Percentiles rank a stretch among this genome's conserved stretches.
These are phyloP conservation scores for Trachymyrmex septentrionalis DNA, from an alignment of 1,140 invertebrate species.

Conservation along the genomic window DNA sequence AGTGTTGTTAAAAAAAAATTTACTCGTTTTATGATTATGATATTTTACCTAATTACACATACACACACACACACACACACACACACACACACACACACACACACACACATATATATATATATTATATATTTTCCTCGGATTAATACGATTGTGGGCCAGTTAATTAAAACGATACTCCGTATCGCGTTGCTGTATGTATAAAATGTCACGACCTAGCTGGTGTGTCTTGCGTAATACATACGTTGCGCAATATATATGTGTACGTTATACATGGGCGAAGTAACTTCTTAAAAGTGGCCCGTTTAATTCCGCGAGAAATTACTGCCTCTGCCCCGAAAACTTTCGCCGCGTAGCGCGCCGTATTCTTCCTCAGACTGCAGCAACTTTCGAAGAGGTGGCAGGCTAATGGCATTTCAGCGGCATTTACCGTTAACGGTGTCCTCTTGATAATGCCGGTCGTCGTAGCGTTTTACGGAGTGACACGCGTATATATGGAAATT, in stretches of 20 bases:
- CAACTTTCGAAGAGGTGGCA: constrained; percentile 61
- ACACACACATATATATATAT: too few species aligned
- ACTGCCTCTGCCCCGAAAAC: constrained; percentile 34
- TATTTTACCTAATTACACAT: neutral
- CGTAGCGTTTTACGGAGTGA: constrained; percentile 31
- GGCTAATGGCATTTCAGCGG: constrained; percentile 69
- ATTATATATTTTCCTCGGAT: neutral
- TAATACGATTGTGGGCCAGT: neutral
- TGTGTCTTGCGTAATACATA: neutral
- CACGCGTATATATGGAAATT: constrained; percentile 14
- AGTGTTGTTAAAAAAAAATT: neutral
- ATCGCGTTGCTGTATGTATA: too few species aligned
- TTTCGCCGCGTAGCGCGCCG: constrained; percentile 29
- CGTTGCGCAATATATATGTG: constrained; percentile 3
- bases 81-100: too few species aligned
- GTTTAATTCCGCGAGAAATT: constrained; percentile 57
- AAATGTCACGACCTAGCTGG: neutral
- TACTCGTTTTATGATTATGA: constrained; percentile 3
- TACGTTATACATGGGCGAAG: constrained; percentile 1
- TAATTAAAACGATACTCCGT: neutral
- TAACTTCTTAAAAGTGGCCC: constrained; percentile 33
- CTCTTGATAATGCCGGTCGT: constrained; percentile 44
- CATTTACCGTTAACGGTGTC: constrained; percentile 60
- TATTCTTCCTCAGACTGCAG: constrained; percentile 7
- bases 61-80: too few species aligned